Evolutionary conservation across 2,888 invertebrate species (phyloP), one percentile per base, ranked within the genome.

Genomic region (Craniophora ligustri): DNA sequence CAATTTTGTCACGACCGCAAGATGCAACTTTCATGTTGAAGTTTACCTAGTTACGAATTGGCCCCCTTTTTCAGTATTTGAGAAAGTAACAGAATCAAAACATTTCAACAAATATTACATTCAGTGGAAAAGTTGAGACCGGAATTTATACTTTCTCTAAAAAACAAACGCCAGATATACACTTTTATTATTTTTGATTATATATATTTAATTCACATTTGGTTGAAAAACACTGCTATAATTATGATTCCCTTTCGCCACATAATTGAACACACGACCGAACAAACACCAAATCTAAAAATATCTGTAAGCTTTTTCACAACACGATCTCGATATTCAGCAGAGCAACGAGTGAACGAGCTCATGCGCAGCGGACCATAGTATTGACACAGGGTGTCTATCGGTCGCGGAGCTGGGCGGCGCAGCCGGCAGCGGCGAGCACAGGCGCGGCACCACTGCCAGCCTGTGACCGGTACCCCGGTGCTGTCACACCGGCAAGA

Each of bases 401-500:
- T 82, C 79, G 76, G 75, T 68, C 76, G 78, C 75, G 75, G 76
- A 76, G 76, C 81, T 75, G 77, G 72, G 72, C 68, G 81, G 73
- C 67, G 67, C 76, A 72, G 68, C 85, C 87, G 88, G 91, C 89
- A 82, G 84, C 85, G 84, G 78, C 81, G 78, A 81, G 82, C 86
- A 81, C 82, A 84, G 86, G 81, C 89, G 88, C 88, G 86, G 84
- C 87, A 84, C 86, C 89, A 89, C 91, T 87, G 82, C 82, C 80
- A 75, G 77, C 68, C 80, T 73, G 68, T 76, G 67, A 78, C 77
- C 79, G 64, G 57, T 60, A 60, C 63, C 48, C 67, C 67, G 50
- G 35, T 72, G 75, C 77, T 78, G 84, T 78, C 85, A 81, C 81
- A 78, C 82, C 83, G 72, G 59, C 82, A 89, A 92, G 83, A 93